Conservation (phyloP, 2,113 vertebrate species). For the Hippocampus zosterae region DNA sequence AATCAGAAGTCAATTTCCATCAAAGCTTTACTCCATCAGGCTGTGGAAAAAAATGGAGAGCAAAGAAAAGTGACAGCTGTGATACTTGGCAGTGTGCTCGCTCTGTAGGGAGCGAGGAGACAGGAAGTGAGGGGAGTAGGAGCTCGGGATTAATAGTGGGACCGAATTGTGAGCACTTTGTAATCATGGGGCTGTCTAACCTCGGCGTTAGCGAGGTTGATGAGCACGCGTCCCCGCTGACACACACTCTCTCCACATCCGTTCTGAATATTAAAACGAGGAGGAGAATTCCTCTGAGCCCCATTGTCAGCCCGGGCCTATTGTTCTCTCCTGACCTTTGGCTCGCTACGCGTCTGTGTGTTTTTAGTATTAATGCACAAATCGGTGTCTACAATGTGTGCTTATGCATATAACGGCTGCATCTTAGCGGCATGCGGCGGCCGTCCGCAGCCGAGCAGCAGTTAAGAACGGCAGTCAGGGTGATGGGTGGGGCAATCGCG, state of each 20-base stretch:
- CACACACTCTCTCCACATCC: slow-evolving; percentile 49
- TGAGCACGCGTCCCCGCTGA: slow-evolving; percentile 65
- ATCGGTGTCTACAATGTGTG: slow-evolving; percentile 1
- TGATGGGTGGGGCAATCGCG: slow-evolving; percentile 42
- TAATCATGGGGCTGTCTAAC: slow-evolving; percentile 68
- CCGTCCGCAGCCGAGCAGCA: slow-evolving; percentile 44
- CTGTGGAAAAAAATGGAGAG: slow-evolving; percentile 43
- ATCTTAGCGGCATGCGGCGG: slow-evolving; percentile 1
- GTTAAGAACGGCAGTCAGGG: slow-evolving; percentile 46
- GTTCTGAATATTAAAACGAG: slow-evolving; percentile 67
- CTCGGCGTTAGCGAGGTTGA: slow-evolving; percentile 62
- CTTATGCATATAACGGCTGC: slow-evolving; percentile 2
- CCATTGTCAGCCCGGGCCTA: slow-evolving; percentile 60
- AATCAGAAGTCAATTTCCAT: slow-evolving; percentile 38
- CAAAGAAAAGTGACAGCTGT: slow-evolving; percentile 61
- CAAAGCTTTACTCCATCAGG: slow-evolving; percentile 34
- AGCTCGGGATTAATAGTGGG: slow-evolving; percentile 59
- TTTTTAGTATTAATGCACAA: slow-evolving; percentile 3
- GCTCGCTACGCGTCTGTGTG: slow-evolving; percentile 22
- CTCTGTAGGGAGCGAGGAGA: slow-evolving; percentile 40
- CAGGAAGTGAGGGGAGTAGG: slow-evolving; percentile 44
- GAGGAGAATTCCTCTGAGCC: slow-evolving; percentile 61
- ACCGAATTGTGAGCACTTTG: slow-evolving; percentile 62
- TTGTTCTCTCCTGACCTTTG: slow-evolving; percentile 65
- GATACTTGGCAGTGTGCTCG: slow-evolving; percentile 41